These are phyloP conservation scores for Antrozous pallidus DNA, from an alignment of 2,797 vertebrate species.

Conservation along the genomic window DNA sequence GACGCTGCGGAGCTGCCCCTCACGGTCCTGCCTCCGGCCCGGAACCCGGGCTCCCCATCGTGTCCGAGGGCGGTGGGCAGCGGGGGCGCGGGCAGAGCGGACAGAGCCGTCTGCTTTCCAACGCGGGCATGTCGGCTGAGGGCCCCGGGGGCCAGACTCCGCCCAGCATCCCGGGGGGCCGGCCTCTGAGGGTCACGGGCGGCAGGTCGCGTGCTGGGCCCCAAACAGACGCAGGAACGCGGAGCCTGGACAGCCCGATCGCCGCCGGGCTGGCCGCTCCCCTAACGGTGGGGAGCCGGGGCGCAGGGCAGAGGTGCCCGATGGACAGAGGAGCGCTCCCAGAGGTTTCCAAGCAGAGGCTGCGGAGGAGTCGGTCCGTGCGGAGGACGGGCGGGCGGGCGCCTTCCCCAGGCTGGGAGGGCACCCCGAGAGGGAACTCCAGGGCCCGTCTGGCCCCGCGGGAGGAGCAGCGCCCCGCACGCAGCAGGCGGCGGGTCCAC, in stretches of 20 bases:
- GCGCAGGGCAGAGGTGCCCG: too few species aligned
- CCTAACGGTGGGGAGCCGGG: fast-evolving
- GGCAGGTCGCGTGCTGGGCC: neutral
- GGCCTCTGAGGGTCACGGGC: neutral
- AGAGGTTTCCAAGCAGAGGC: fast-evolving
- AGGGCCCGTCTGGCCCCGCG: neutral
- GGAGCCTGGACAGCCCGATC: neutral
- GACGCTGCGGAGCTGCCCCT: too few species aligned
- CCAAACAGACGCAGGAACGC: neutral
- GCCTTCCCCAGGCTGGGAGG: neutral
- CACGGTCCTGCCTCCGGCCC: too few species aligned
- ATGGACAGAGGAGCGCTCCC: neutral
- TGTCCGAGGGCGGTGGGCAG: too few species aligned
- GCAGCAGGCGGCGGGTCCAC: neutral
- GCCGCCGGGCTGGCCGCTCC: fast-evolving
- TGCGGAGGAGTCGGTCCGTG: fast-evolving
- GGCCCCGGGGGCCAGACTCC: too few species aligned
- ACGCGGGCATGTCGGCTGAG: too few species aligned
- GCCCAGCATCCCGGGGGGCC: too few species aligned
- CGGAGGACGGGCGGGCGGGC: too few species aligned
- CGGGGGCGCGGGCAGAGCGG: too few species aligned
- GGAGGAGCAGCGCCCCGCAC: neutral
- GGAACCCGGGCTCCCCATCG: too few species aligned
- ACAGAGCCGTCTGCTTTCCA: too few species aligned
- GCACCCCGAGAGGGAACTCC: neutral